Conservation (phyloP, 1,140 invertebrate species). For the Hirudo medicinalis region DNA sequence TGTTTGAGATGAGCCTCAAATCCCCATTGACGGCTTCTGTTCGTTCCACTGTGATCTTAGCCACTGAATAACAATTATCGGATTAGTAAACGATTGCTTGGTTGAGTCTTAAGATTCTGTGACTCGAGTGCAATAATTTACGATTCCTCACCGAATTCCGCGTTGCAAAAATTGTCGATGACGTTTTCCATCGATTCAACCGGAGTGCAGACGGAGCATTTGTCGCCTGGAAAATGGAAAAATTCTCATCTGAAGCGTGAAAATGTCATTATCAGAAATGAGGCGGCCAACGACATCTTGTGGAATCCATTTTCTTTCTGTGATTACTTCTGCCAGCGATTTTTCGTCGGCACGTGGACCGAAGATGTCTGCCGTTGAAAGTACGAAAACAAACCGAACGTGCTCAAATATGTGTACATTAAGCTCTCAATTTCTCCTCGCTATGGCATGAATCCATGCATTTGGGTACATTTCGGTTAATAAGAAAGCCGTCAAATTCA, state of each 20-base stretch:
- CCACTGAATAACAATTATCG: not conserved
- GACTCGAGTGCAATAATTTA: slow-evolving; percentile 12
- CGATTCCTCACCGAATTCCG: slow-evolving; percentile 47
- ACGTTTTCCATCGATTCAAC: slow-evolving; percentile 54
- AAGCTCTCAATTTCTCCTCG: too few relatives aligned
- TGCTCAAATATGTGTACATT: too few relatives aligned
- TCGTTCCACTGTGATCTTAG: slow-evolving; percentile 11
- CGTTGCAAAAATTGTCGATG: slow-evolving; percentile 51
- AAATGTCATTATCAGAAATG: slow-evolving; percentile 3
- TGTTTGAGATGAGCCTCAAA: slow-evolving; percentile 7
- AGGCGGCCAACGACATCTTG: not conserved
- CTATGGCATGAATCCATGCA: too few relatives aligned
- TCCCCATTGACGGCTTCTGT: slow-evolving; percentile 6
- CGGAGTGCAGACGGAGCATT: slow-evolving; percentile 48
- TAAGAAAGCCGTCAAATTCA: too few relatives aligned
- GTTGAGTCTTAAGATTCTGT: slow-evolving; percentile 69
- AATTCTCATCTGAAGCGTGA: slow-evolving; percentile 35
- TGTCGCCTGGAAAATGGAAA: slow-evolving; percentile 15
- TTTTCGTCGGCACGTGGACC: too few relatives aligned
- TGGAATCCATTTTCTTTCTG: too few relatives aligned
- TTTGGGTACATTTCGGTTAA: too few relatives aligned
- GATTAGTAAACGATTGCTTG: slow-evolving; percentile 42
- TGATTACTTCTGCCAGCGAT: too few relatives aligned
- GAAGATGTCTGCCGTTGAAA: too few relatives aligned
- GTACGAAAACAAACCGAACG: too few relatives aligned